phyloP scores from a whole-genome alignment of 2,888 invertebrate species.

The Formica aserva region DNA sequence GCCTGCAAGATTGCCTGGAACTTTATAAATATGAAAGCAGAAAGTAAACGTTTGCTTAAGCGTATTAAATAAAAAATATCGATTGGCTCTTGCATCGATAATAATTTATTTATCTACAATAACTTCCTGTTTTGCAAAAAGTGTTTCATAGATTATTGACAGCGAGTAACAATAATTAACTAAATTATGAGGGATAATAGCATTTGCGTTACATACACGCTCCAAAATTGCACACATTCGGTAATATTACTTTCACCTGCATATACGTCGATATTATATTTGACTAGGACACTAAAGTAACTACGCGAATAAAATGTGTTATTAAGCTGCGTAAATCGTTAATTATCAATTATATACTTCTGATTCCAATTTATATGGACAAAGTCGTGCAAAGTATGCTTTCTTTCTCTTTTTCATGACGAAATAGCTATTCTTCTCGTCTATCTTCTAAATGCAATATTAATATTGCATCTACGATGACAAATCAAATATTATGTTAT shows the following conservation, averaged over 20 bases:
- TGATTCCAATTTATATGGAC: constrained; percentile 4
- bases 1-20: background rate
- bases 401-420: background rate
- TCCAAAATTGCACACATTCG: constrained; percentile 34
- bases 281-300: constrained; percentile 61
- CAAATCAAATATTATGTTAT: background rate
- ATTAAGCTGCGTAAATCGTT: constrained; percentile 50
- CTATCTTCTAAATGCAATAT: constrained; percentile 3
- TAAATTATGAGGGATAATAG: constrained; percentile 55
- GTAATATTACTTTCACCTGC: constrained; percentile 3
- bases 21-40: background rate
- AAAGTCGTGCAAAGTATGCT: background rate
- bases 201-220: background rate
- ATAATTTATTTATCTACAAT: constrained; percentile 80
- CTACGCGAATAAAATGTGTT: constrained; percentile 61
- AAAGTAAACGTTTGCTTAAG: background rate
- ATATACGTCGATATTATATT: constrained; percentile 18
- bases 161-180: constrained; percentile 56
- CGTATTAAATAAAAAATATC: constrained; percentile 14
- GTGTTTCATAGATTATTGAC: constrained; percentile 59
- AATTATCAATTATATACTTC: constrained; percentile 10
- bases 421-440: background rate
- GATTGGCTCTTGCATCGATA: constrained; percentile 56
- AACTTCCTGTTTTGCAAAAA: constrained; percentile 58
- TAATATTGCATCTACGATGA: constrained; percentile 4